phyloP scores from a whole-genome alignment of 2,888 invertebrate species.

The Chymomyza fuscimana region DNA sequence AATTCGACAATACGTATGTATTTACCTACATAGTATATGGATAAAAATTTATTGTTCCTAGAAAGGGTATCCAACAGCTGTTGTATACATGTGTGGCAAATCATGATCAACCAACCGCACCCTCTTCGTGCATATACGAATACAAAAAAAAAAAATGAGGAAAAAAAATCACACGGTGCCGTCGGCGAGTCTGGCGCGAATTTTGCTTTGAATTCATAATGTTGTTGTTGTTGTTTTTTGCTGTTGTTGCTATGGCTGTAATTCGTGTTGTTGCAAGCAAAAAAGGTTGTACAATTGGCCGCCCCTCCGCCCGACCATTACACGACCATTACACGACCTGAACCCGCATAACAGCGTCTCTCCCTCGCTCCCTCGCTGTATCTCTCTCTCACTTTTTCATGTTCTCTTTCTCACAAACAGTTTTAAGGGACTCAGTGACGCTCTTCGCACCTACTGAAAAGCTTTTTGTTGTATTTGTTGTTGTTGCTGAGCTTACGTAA shows the following conservation, averaged over 20 bases:
- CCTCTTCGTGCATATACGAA: constrained; percentile 3
- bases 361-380: neutral
- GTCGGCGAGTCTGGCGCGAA: constrained; percentile 71
- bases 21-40: no score
- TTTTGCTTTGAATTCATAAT: constrained; percentile 43
- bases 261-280: constrained; percentile 68
- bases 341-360: neutral
- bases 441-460: constrained; percentile 13
- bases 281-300: constrained; percentile 69
- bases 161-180: constrained; percentile 67
- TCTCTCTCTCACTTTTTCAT: neutral
- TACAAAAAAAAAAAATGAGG: neutral
- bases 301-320: neutral
- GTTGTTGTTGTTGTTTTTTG: constrained; percentile 14
- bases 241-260: constrained; percentile 33
- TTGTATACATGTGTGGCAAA: neutral
- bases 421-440: neutral
- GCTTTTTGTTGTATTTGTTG: constrained; percentile 31
- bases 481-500: constrained; percentile 59
- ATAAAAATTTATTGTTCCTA: no score
- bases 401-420: no score
- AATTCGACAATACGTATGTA: no score
- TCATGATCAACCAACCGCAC: constrained; percentile 1
- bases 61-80: neutral
- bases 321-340: neutral